Percentiles rank a stretch among this genome's conserved stretches.
phyloP scores from a whole-genome alignment of 2,888 invertebrate species.

The Leucozona laternaria region DNA sequence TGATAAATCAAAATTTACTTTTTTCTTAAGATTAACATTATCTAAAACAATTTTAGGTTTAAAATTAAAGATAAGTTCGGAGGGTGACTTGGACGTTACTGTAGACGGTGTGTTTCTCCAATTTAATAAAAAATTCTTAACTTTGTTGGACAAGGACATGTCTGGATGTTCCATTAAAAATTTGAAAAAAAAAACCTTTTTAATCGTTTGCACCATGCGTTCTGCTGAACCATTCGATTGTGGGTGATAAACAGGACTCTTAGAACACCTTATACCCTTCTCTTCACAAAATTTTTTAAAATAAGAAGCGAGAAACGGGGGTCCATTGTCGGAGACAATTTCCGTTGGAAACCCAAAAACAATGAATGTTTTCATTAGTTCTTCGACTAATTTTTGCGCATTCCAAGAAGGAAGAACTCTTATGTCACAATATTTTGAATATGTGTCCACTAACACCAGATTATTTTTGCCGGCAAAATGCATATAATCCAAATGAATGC shows the following conservation, averaged over 20 bases:
- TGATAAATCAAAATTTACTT: background rate
- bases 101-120: slow-evolving; percentile 40
- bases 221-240: slow-evolving; percentile 77
- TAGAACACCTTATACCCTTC: slow-evolving; percentile 3
- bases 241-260: slow-evolving; percentile 56
- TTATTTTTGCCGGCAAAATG: no score
- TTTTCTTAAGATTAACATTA: background rate
- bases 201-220: no score
- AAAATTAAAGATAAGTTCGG: slow-evolving; percentile 9
- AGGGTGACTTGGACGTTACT: slow-evolving; percentile 24
- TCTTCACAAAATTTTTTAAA: slow-evolving; percentile 10
- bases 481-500: no score
- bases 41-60: background rate
- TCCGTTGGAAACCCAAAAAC: slow-evolving; percentile 26
- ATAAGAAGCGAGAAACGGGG: slow-evolving; percentile 18
- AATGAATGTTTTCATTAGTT: slow-evolving; percentile 19
- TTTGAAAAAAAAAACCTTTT: slow-evolving; percentile 59
- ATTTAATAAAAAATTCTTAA: slow-evolving; percentile 34
- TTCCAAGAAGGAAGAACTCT: slow-evolving; percentile 21
- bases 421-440: no score
- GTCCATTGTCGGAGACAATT: slow-evolving; percentile 22
- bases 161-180: slow-evolving; percentile 33
- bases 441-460: no score
- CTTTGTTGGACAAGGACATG: slow-evolving; percentile 41
- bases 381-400: slow-evolving; percentile 25